These are phyloP conservation scores for Acleris cristana DNA, from an alignment of 2,888 invertebrate species.

Conservation along the genomic window DNA sequence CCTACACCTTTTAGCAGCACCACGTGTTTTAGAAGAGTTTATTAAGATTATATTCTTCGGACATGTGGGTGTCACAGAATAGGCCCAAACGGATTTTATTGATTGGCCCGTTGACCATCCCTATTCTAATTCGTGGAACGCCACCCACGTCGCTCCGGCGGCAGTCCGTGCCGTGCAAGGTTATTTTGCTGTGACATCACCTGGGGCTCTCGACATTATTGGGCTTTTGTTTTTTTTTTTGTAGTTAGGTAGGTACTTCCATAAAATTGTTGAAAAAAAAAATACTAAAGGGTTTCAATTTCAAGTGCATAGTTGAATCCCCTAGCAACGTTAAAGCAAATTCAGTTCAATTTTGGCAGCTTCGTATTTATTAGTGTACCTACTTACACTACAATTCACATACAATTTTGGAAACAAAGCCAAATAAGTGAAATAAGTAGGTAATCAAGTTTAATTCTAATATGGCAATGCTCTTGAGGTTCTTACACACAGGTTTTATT, in stretches of 20 bases:
- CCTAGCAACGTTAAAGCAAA: too few species aligned
- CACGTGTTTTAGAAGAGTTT: not conserved
- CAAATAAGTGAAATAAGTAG: too few species aligned
- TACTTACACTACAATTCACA: too few species aligned
- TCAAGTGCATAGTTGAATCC: too few species aligned
- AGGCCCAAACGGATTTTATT: conserved; percentile 27
- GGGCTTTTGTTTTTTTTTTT: conserved; percentile 2
- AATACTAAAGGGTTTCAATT: too few species aligned
- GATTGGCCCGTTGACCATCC: conserved; percentile 53
- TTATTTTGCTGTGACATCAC: conserved; percentile 32
- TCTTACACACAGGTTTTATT: too few species aligned
- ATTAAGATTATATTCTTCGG: not conserved
- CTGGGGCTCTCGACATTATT: conserved; percentile 17
- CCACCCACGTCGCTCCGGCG: conserved; percentile 72
- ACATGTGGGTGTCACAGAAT: conserved; percentile 5
- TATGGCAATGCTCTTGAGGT: not conserved
- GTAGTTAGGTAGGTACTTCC: not conserved
- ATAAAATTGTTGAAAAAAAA: conserved; percentile 3
- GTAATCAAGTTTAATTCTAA: not conserved
- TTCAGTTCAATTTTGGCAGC: too few species aligned
- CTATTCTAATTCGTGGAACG: conserved; percentile 72
- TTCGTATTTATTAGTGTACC: too few species aligned
- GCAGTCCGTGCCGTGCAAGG: conserved; percentile 33
- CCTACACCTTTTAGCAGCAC: too few species aligned
- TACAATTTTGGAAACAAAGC: too few species aligned